Base-by-base conservation (phyloP, 2,888 invertebrate genomes). In the Acrobasis consociella region DNA sequence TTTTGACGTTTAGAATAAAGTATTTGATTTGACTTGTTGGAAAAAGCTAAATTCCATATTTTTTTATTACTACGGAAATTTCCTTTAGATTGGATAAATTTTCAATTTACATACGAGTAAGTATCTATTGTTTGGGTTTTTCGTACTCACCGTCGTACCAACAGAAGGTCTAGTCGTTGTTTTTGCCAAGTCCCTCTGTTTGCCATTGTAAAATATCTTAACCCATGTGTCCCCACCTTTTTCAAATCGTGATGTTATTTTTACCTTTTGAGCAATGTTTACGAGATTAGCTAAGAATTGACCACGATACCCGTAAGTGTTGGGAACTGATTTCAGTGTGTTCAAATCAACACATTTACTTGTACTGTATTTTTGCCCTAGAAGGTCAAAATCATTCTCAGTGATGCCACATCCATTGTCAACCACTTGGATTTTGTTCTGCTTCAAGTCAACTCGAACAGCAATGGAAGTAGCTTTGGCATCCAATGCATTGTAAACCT, bases 331-430 rank as follows among this genome's bases (percentile, higher is more conserved):
- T 72, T 94, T 89, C 22, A 95, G 82, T 65, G 94, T 93, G 16
- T 82, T 72, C 8, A 94, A 63, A 63, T 91, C 85, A 51, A 88
- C 83, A 72, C 94, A 94, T 86, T 96, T 96, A 78, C 94, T 96
- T 0, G 96, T 95, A 74, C 93, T 88, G 73, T 95, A 93, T 68
- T 94, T 93, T 69, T 89, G 82, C 13, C 95, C 96, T 58, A 96
- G 76, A 31, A 85, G 68, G 56, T 89, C 76, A 65, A 97, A 87
- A 76, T 95, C 93, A 37, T 83, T 74, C 71, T 87, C 82, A 2
- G 84, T 71, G 39, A 97, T 94, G 2, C 97, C 97, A 70, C 68
- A 72, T 1, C 97, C 97, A 89, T 97, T 96, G 78, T 97, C 97
- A 49, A 96, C 92, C 8, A 97, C 95, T 93, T 96, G 96, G 69